Evolutionary conservation across 2,797 vertebrate species (phyloP), one percentile per base, ranked within the genome.

Genomic region (Hippoglossus hippoglossus): DNA sequence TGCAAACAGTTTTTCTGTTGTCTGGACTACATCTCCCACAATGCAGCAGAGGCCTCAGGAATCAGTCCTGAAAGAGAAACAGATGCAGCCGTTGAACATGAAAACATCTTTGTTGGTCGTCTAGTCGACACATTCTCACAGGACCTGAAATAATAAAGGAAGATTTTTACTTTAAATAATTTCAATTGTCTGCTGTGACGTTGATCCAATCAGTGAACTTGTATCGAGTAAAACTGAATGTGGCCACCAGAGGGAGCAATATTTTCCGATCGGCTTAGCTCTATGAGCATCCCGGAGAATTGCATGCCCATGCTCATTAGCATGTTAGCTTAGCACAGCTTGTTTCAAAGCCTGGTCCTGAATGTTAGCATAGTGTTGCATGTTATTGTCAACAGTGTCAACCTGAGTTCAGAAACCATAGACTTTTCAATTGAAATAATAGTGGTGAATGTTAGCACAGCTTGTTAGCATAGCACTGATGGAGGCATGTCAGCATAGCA

Each of bases 21-120:
- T 56, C 21, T 68, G 41, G 62, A 86, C 67, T 66, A 13, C 25
- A 61, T 16, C 51, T 83, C 77, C 82, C 65, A 84, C 28, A 25
- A 82, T 73, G 71, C 76, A 79, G 36, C 70, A 76, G 62, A 13
- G 24, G 11, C n/a, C 26, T 75, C 46, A 44, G 5, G 26, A n/a
- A 51, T 89, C 74, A 89, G 54, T 89, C 88, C 90, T 92, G 77
- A 63, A 88, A 87, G 34, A 68, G 18, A 88, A 41, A 78, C 11
- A 73, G 11, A 74, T 24, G 26, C 31, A 58, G 31, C 2, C 34
- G 26, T 79, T 15, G 71, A 52, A 51, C 13, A 22, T 36, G 9
- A 25, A 6, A 3, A 8, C 2, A 24, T 15, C 6, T 18, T 4
- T 41, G 39, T 19, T 0, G 2, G 7, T 4, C 24, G 9, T 73